Base-by-base conservation (phyloP, 1,140 invertebrate genomes). In the Neodiprion fabricii region DNA sequence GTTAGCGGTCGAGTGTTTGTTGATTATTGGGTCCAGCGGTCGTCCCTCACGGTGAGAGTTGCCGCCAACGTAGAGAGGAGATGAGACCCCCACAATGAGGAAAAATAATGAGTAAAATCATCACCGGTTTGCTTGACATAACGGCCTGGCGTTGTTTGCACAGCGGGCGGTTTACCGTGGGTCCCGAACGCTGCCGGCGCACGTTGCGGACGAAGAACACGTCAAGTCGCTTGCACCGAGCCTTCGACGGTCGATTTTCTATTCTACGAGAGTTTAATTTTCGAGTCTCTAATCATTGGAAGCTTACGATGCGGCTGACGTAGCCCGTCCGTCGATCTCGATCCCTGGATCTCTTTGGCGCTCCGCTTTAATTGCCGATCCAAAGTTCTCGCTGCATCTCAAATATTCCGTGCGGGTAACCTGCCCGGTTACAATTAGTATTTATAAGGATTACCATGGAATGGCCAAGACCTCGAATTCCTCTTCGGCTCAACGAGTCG, bases 111-210 rank as follows among this genome's bases (percentile, higher is more conserved):
- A 81, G 78, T 79, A 81, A 82, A 82, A 82, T 82, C 81, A 82
- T 82, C 81, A 81, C 78, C 79, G 76, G 76, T 76, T 79, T 75
- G 78, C 76, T 82, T 82, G 81, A 81, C 81, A 82, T 82, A 82
- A 82, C 81, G 80, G 80, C 76, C 40, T 69, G 74, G 74, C 74
- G 71, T 70, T 81, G 77, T 81, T 81, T 81, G 75, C 67, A 74
- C 76, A 76, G 77, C 71, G 75, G 73, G 74, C n/a, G 53, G 53
- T 61, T 61, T 61, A 61, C 53, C 53, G 28, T 40, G 28, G 28
- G 28, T 40, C 28, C 28, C 28, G 5, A 40, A 40, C 28, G 28
- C 28, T 40, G 28, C 28, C 28, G 5, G 28, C 28, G 1, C 28
- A 40, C 28, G 28, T 40, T 40, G 28, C 28, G 5, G 28, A 5